Evolutionary conservation across 2,797 vertebrate species (phyloP), one percentile per base, ranked within the genome.

Genomic region (Catamblyrhynchus diadema): DNA sequence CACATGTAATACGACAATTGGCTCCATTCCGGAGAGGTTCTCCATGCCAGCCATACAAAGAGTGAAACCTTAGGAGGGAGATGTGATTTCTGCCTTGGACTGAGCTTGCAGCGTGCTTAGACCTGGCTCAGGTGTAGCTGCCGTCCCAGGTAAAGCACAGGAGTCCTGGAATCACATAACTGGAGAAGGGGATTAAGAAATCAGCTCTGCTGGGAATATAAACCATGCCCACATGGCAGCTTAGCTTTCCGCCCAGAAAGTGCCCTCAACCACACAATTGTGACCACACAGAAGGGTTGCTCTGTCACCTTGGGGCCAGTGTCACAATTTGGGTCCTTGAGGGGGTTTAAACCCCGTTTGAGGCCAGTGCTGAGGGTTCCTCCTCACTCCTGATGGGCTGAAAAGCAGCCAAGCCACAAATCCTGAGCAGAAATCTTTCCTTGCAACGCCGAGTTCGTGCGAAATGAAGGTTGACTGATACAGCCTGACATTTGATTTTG

Each of bases 21-120:
- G 96, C 95, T 85, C 77, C 81, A 1, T 72, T 96, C 95, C 92
- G 91, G 11, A 82, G 81, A 47, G 92, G 48, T 17, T 89, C 79
- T 92, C 81, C 81, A 45, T 59, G 83, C 88, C 90, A 93, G 78
- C 35, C 3, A 93, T 93, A 95, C 86, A 94, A 85, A 92, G 92
- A 27, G 23, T 0, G 93, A 81, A 96, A 96, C 93, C 54, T 62
- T 81, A 96, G 96, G 48, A 88, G 90, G 84, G 80, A 79, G 88
- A 59, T 95, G 93, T 62, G 90, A 93, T 95, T 93, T 81, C 74
- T 89, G 60, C 64, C 87, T 66, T 90, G 85, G 80, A 83, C 77
- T 9, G 59, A 35, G 66, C 50, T 56, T 54, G 78, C 45, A 47
- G 81, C 56, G 4, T 1, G 1, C 72, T 53, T 80, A 88, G 67